Conservation (phyloP, 2,797 vertebrate genomes). For the Dipus sagitta region DNA sequence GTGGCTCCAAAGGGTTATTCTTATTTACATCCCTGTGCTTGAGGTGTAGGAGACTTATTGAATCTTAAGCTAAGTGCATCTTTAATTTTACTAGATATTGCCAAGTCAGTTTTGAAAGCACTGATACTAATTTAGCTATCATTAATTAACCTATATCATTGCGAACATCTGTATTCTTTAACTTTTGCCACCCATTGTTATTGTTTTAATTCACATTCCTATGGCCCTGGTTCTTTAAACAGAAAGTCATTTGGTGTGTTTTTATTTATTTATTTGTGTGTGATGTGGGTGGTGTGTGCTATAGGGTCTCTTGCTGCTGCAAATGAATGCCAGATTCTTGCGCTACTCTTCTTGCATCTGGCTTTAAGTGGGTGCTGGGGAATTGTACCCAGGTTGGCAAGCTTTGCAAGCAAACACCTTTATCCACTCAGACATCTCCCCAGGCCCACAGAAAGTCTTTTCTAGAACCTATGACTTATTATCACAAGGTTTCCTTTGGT, state of each 20-base stretch:
- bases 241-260: neutral
- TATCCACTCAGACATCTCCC: too few relatives aligned
- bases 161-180: neutral
- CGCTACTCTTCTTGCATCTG: too few relatives aligned
- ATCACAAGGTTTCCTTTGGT: too few relatives aligned
- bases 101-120: neutral
- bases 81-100: neutral
- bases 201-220: conserved; percentile 23
- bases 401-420: too few relatives aligned
- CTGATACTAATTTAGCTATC: neutral
- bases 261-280: too few relatives aligned
- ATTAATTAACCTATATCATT: neutral
- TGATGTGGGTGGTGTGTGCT: too few relatives aligned
- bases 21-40: neutral
- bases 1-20: neutral
- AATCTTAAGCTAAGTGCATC: neutral
- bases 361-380: too few relatives aligned
- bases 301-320: too few relatives aligned
- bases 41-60: neutral
- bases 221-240: neutral
- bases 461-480: too few relatives aligned
- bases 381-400: too few relatives aligned
- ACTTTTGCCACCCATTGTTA: neutral
- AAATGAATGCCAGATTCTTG: too few relatives aligned
- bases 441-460: too few relatives aligned